A percentile compares a stretch with the other conserved stretches of the same genome.
Conservation (phyloP, 2,797 vertebrate species). For the Scleropages formosus region DNA sequence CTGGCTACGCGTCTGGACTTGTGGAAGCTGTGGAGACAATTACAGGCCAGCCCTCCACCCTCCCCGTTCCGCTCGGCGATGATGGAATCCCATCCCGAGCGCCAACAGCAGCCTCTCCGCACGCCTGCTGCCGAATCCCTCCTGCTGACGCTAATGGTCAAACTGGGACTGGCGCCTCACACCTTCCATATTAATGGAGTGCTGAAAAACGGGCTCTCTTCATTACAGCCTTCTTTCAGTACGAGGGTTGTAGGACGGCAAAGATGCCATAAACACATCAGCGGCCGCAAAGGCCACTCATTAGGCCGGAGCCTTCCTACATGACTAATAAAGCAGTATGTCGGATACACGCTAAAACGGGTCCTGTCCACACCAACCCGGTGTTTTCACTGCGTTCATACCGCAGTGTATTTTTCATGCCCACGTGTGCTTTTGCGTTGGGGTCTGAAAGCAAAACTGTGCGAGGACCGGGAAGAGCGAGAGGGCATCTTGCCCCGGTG, state of each 20-base stretch:
- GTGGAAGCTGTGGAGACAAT: constrained; percentile 24
- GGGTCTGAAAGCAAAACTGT: background rate
- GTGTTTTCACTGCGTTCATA: too few species aligned
- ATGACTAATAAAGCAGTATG: constrained; percentile 32
- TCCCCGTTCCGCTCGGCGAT: constrained; percentile 12
- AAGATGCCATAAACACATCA: constrained; percentile 45
- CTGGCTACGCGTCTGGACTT: constrained; percentile 43
- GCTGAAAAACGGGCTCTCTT: constrained; percentile 47
- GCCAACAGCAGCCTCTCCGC: constrained; percentile 27
- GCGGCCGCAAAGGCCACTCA: constrained; percentile 42
- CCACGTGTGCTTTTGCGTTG: background rate
- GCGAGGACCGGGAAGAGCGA: too few species aligned
- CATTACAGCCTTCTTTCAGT: constrained; percentile 41
- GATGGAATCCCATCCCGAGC: constrained; percentile 17
- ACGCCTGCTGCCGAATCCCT: constrained; percentile 6
- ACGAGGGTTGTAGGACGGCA: constrained; percentile 44
- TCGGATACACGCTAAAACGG: constrained; percentile 41
- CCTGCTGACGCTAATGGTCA: constrained; percentile 31
- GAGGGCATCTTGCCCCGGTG: background rate
- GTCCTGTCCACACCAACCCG: constrained; percentile 13
- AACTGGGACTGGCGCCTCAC: constrained; percentile 40
- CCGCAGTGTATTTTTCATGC: background rate
- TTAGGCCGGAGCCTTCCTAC: constrained; percentile 44
- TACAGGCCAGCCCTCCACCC: constrained; percentile 24
- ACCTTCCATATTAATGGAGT: constrained; percentile 50